Base-by-base conservation (phyloP, 2,888 invertebrate species). In the Rugalucina vietnamica region DNA sequence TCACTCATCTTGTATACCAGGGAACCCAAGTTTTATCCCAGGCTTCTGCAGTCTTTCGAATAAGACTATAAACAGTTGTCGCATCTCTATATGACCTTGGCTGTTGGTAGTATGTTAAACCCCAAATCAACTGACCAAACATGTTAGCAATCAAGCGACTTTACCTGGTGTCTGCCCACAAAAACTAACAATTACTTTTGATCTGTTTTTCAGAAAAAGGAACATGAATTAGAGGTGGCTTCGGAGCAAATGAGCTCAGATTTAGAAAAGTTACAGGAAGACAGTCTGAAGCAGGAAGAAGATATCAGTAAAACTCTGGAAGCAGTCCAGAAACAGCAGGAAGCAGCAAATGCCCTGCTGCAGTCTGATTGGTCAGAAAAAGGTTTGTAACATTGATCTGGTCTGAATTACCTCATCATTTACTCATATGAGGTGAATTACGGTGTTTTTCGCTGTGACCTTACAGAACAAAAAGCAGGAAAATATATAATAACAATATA, bases 341-440 rank as follows among this genome's bases (percentile, higher is more conserved):
- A 73, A 34, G 50, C 34, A 32, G 29, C 50, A 43, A 49, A 34
- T 29, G 12, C 73, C 1, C 14, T 73, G 27, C 73, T 49, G 27
- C 65, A 65, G 21, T 65, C 65, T 65, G 65, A 65, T 32, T 65
- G 65, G 65, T 60, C 27, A 27, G 43, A 5, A 14, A 72, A 72
- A 37, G 60, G 60, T 60, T 18, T 27, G 18, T 50, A 24, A 50
- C 18, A 50, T n/a, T 24, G 4, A 50, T 50, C n/a, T n/a, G 24
- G 4, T 21, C 4, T 50, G 43, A 14, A n/a, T 34, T 72, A n/a
- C 4, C 18, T 27, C 24, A 37, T 43, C 10, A 12, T 43, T 12
- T 43, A 43, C 8, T 43, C 8, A 12, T 12, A 43, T 43, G 43
- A 12, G 8, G 18, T 12, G 43, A 12, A 43, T 12, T 12, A 12